These are phyloP conservation scores for Galago senegalensis DNA, from an alignment of 2,797 vertebrate species.

Conservation along the genomic window DNA sequence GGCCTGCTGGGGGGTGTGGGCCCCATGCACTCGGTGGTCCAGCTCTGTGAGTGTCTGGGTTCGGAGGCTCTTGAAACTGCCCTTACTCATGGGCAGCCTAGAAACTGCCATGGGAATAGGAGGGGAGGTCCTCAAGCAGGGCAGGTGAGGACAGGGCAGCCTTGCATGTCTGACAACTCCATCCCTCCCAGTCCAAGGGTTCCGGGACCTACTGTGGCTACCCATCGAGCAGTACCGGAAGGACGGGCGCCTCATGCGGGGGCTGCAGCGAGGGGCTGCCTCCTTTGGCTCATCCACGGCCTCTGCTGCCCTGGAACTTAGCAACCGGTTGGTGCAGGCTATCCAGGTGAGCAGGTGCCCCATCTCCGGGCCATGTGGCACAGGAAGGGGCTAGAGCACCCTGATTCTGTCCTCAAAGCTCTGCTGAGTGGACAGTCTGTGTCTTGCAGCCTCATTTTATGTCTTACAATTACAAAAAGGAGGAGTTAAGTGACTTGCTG, in stretches of 20 bases:
- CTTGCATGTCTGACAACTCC: not conserved
- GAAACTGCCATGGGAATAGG: not conserved
- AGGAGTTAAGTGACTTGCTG: not conserved
- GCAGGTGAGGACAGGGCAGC: not conserved
- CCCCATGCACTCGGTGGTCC: slow-evolving; percentile 97
- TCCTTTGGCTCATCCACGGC: slow-evolving; percentile 97
- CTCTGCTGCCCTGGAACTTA: slow-evolving; percentile 96
- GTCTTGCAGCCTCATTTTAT: too few relatives aligned
- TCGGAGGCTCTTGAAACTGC: not conserved
- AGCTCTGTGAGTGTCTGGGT: slow-evolving; percentile 93
- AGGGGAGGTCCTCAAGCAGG: not conserved
- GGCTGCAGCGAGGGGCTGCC: slow-evolving; percentile 96
- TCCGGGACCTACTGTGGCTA: slow-evolving; percentile 96
- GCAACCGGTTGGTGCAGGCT: slow-evolving; percentile 97
- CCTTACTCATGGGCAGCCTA: not conserved
- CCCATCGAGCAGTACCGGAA: slow-evolving; percentile 97
- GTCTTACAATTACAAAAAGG: accelerated
- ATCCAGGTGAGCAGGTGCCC: slow-evolving; percentile 92
- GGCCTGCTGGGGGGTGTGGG: slow-evolving; percentile 96
- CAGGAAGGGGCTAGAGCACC: accelerated
- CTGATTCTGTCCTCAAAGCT: accelerated
- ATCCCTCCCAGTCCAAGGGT: slow-evolving; percentile 92
- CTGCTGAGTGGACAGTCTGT: not conserved
- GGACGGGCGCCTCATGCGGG: slow-evolving; percentile 96
- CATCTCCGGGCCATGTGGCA: accelerated